A percentile compares a stretch with the other conserved stretches of the same genome.
Conservation (phyloP, 2,888 invertebrate genomes). For the Holacanthella duospinosa region DNA sequence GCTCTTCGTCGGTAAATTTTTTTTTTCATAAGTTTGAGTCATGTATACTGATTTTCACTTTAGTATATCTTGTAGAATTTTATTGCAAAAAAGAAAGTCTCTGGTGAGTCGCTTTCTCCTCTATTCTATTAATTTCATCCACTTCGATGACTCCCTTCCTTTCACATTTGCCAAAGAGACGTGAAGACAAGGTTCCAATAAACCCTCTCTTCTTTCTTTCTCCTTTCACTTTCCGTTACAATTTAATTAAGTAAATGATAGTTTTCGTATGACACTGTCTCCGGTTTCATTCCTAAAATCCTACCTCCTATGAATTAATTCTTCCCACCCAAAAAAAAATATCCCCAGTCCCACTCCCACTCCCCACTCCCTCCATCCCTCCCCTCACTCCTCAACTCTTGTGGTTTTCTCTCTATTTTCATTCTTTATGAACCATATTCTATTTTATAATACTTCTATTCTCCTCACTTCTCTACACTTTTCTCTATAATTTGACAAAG, state of each 20-base stretch:
- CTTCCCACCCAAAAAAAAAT: too few species aligned
- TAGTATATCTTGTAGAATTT: too few species aligned
- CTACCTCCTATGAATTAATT: background rate
- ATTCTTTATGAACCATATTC: background rate
- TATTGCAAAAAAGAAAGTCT: background rate
- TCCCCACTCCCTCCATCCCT: too few species aligned
- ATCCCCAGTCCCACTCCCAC: too few species aligned
- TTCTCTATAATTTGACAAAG: background rate
- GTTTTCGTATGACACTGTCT: slow-evolving; percentile 3
- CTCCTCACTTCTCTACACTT: background rate
- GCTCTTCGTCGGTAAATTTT: too few species aligned
- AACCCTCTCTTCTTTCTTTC: background rate
- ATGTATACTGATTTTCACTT: slow-evolving; percentile 6
- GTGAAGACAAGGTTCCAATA: background rate
- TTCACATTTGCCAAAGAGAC: background rate
- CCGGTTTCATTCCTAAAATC: background rate
- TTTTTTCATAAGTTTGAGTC: background rate
- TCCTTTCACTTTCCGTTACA: slow-evolving; percentile 7
- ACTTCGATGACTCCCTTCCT: background rate
- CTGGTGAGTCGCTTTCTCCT: background rate
- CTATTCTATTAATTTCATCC: slow-evolving; percentile 1
- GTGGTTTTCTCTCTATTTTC: background rate
- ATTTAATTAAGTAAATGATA: slow-evolving; percentile 7
- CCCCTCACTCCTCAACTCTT: background rate
- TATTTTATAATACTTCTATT: background rate